Evolutionary conservation across 2,888 invertebrate genomes (phyloP).

Genomic region (Chalcosyrphus nemorum): DNA sequence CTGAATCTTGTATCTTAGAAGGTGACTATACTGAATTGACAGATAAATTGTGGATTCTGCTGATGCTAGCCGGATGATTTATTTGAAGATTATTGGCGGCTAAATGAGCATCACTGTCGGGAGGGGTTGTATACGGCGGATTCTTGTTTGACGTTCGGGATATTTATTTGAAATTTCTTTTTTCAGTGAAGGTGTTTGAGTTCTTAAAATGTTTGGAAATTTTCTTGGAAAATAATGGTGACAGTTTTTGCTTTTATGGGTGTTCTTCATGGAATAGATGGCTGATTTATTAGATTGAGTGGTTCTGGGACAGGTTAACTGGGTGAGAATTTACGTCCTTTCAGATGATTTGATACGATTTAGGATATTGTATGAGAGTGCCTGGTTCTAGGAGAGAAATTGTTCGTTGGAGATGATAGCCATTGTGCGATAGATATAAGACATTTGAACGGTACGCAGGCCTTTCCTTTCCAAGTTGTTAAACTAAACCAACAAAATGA

Average conservation of each 20-base stretch:
- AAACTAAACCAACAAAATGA: too few relatives aligned
- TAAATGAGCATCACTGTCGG: slow-evolving; percentile 60
- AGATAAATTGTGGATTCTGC: slow-evolving; percentile 32
- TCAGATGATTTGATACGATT: background rate
- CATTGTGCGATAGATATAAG: too few relatives aligned
- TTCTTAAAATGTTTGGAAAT: slow-evolving; percentile 42
- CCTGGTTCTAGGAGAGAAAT: too few relatives aligned
- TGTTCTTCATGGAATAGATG: slow-evolving; percentile 17
- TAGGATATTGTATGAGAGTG: background rate
- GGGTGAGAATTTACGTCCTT: slow-evolving; percentile 26
- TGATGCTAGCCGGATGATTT: slow-evolving; percentile 47
- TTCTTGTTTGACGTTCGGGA: slow-evolving; percentile 50
- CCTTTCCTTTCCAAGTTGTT: too few relatives aligned
- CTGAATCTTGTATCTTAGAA: slow-evolving; percentile 10
- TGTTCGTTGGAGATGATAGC: too few relatives aligned
- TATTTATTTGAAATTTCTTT: slow-evolving; percentile 61
- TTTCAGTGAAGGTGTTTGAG: slow-evolving; percentile 27
- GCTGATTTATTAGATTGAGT: slow-evolving; percentile 57
- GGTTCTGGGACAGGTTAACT: slow-evolving; percentile 50
- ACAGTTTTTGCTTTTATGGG: slow-evolving; percentile 21
- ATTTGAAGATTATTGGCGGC: slow-evolving; percentile 63
- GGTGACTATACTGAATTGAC: slow-evolving; percentile 21
- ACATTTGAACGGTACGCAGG: too few relatives aligned
- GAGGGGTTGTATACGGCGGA: slow-evolving; percentile 34
- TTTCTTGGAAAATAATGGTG: background rate